phyloP scores from a whole-genome alignment of 2,113 vertebrate genomes.

The Ctenomys sociabilis region DNA sequence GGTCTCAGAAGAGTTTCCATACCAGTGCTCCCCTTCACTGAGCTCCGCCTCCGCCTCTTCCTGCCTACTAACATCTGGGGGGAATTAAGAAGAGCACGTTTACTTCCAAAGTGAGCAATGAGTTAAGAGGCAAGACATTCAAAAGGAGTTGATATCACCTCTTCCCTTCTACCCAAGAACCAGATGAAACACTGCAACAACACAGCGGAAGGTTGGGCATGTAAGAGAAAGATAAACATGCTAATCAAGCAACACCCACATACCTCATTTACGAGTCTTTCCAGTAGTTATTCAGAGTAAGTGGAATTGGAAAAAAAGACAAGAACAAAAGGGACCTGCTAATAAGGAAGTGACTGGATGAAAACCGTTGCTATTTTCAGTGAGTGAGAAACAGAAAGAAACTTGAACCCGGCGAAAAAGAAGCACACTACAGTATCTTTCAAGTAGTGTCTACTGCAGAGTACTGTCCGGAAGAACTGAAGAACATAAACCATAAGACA shows the following conservation, averaged over 20 bases:
- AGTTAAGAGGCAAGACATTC: not conserved
- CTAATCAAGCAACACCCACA: not conserved
- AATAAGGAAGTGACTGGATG: not conserved
- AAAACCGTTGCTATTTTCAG: not conserved
- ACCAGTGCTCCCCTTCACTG: constrained; percentile 97
- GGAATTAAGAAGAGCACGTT: constrained; percentile 79
- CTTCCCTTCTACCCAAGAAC: constrained; percentile 22
- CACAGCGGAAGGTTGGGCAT: not conserved
- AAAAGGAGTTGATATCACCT: not conserved
- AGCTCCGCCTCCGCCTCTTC: constrained; percentile 92
- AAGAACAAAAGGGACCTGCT: not conserved
- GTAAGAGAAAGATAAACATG: not conserved
- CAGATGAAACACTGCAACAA: not conserved
- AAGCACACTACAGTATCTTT: not conserved
- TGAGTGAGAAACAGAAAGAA: not conserved
- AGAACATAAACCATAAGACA: not conserved
- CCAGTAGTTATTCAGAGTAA: not conserved
- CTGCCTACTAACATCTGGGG: constrained; percentile 94
- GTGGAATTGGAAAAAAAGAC: not conserved
- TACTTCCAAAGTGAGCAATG: constrained; percentile 73
- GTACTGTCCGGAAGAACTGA: not conserved
- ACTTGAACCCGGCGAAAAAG: not conserved
- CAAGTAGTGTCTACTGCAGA: not conserved
- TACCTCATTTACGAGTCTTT: not conserved
- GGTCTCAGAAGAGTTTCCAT: constrained; percentile 96